Base-by-base conservation (phyloP, 2,888 invertebrate species). In the Itoplectis maculator region DNA sequence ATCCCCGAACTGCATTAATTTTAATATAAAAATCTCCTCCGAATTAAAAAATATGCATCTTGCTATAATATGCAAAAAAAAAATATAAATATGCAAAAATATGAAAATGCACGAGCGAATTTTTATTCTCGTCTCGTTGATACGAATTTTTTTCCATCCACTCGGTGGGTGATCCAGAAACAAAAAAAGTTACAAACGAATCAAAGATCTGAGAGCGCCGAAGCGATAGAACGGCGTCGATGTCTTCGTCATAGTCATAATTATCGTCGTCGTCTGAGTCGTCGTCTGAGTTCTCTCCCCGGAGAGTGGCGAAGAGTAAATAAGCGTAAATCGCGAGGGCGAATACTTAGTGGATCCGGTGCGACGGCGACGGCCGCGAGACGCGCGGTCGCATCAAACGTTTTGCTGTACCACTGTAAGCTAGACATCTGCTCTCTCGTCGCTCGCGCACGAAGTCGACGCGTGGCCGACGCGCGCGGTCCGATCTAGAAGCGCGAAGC, bases 291-390 rank as follows among this genome's bases (percentile, higher is more conserved):
- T 15, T 40, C 37, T 56, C 4, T n/a, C 56, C 37, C 54, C 45
- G n/a, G n/a, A n/a, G n/a, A n/a, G 49, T 23, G 11, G 11, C 13
- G 84, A n/a, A n/a, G n/a, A 70, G 75, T 88, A 89, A 89, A 89
- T 89, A 89, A 78, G 82, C 86, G 87, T 89, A 89, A 89, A 89
- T 88, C 84, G 76, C 40, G 40, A 66, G 49, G 63, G 68, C 73
- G 85, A 87, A 87, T 87, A 84, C 75, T 84, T 85, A 86, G 85
- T 81, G 86, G 84, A 87, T 86, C 86, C 88, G 81, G 84, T 79
- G 61, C 35, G 35, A 63, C 45, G 18, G 8, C 3, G 2, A 29
- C 29, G 29, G 3, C 5, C 29, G 7, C 11, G n/a, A 49, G 56
- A 20, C n/a, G 15, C 18, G 23, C 18, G 42, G 82, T 56, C 75